These are phyloP conservation scores for Aphelenchoides avenae DNA, from an alignment of 1,140 invertebrate genomes.

Conservation along the genomic window DNA sequence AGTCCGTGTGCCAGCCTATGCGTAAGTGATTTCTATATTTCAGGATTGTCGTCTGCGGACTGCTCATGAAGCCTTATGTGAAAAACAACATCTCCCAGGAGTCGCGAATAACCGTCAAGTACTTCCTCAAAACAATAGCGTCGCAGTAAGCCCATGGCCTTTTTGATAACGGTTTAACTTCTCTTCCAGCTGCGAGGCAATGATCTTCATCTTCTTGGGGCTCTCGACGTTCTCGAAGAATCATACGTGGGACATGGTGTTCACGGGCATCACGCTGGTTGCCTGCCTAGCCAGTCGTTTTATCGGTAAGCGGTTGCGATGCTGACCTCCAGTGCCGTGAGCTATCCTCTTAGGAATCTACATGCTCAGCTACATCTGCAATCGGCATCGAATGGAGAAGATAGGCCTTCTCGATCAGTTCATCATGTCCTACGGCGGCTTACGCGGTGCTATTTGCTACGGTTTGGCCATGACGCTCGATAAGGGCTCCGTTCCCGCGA, in stretches of 20 bases:
- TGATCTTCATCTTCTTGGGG: conserved; percentile 97
- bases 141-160: conserved; percentile 13
- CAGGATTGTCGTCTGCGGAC: conserved; percentile 93
- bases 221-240: conserved; percentile 74
- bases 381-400: conserved; percentile 58
- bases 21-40: too few relatives aligned
- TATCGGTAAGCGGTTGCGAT: conserved; percentile 13
- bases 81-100: conserved; percentile 94
- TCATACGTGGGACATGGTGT: conserved; percentile 79
- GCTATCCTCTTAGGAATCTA: conserved; percentile 61
- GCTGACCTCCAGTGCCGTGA: too few relatives aligned
- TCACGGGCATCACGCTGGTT: conserved; percentile 83
- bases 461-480: conserved; percentile 59
- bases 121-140: conserved; percentile 69
- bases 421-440: conserved; percentile 37
- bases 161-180: conserved; percentile 69
- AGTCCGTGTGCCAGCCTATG: too few relatives aligned
- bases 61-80: conserved; percentile 98
- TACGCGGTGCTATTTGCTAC: conserved; percentile 31
- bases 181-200: conserved; percentile 73
- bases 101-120: conserved; percentile 93
- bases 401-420: conserved; percentile 62
- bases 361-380: conserved; percentile 39
- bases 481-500: conserved; percentile 48
- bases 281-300: conserved; percentile 20